Percentiles rank a stretch among this genome's conserved stretches.
Evolutionary conservation across 1,140 invertebrate species (phyloP).

Genomic region (Vanessa atalanta): DNA sequence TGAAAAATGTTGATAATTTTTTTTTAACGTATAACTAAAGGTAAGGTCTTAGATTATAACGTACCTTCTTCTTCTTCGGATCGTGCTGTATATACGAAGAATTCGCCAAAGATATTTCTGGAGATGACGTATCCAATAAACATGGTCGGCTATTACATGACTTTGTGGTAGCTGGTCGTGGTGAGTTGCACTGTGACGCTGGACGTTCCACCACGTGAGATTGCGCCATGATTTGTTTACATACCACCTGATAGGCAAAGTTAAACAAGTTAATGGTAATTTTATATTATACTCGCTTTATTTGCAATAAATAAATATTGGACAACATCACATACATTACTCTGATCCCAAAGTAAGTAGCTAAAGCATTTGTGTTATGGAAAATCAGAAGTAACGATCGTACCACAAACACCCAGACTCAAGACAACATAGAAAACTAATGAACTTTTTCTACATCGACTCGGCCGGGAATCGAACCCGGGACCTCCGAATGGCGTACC

Average conservation of each 20-base stretch:
- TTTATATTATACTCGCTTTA: not conserved
- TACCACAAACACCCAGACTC: too few species aligned
- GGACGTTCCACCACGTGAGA: slow-evolving; percentile 89
- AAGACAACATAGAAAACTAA: too few species aligned
- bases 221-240: slow-evolving; percentile 95
- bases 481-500: too few species aligned
- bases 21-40: too few species aligned
- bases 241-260: slow-evolving; percentile 83
- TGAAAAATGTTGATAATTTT: too few species aligned
- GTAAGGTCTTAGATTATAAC: not conserved
- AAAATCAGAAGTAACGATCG: too few species aligned
- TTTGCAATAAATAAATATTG: too few species aligned
- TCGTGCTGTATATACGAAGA: slow-evolving; percentile 90
- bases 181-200: slow-evolving; percentile 85
- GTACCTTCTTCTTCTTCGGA: slow-evolving; percentile 87
- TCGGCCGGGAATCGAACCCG: too few species aligned
- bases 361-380: too few species aligned
- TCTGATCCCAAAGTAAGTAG: too few species aligned
- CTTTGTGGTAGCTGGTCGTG: slow-evolving; percentile 86
- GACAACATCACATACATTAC: too few species aligned
- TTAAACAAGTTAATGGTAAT: not conserved
- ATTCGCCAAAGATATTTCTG: slow-evolving; percentile 85
- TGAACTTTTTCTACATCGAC: too few species aligned
- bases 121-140: slow-evolving; percentile 84
- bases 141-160: slow-evolving; percentile 92